Evolutionary conservation across 2,797 vertebrate species (phyloP).

Genomic region (Microchirus variegatus): DNA sequence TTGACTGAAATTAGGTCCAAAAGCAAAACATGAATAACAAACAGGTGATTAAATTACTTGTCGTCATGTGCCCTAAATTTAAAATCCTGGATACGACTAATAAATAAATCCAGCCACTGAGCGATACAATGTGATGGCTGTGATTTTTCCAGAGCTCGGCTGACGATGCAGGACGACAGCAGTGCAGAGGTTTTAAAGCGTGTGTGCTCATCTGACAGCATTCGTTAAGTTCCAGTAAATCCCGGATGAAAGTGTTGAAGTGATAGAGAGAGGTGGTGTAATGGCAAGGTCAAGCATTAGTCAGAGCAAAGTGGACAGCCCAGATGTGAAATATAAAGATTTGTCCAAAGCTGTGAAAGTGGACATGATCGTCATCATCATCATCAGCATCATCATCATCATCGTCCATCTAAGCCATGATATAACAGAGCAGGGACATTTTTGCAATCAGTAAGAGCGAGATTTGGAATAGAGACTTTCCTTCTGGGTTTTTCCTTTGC

Average conservation of each 20-base stretch:
- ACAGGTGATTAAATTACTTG: not conserved
- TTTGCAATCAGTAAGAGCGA: conserved; percentile 7
- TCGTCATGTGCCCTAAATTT: conserved; percentile 4
- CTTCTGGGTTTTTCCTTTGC: conserved; percentile 23
- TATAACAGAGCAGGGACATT: not conserved
- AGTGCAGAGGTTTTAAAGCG: conserved; percentile 39
- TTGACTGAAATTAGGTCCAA: not conserved
- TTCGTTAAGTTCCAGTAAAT: conserved; percentile 49
- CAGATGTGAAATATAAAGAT: conserved; percentile 51
- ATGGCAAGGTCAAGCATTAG: conserved; percentile 42
- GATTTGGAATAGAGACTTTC: conserved; percentile 12
- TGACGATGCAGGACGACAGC: conserved; percentile 24
- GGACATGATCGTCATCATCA: conserved; percentile 26
- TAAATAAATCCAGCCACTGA: conserved; percentile 8
- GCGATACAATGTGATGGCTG: not conserved
- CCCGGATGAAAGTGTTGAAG: conserved; percentile 51
- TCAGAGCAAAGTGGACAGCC: conserved; percentile 37
- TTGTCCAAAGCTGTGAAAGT: conserved; percentile 37
- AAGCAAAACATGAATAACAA: conserved; percentile 1
- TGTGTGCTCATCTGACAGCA: conserved; percentile 44
- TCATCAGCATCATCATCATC: conserved; percentile 18
- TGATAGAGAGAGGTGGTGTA: conserved; percentile 33
- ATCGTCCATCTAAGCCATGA: conserved; percentile 9
- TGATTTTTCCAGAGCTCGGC: conserved; percentile 27
- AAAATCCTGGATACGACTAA: conserved; percentile 9